Conservation (phyloP, 2,888 invertebrate species). For the Nymphalis urticae region DNA sequence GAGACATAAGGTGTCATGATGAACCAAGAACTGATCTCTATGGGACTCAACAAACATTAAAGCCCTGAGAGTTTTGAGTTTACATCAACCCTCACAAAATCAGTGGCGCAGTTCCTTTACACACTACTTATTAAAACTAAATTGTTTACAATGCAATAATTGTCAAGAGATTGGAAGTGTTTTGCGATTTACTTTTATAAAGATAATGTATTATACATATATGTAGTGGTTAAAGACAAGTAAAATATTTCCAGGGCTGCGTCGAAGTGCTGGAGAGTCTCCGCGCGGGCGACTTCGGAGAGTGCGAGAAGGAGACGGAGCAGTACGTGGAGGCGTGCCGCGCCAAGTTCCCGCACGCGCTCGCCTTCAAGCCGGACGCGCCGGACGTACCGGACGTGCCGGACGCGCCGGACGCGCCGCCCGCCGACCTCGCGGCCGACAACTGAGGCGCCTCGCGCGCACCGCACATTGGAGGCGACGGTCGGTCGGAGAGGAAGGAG, state of each 20-base stretch:
- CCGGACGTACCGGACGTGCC: background rate
- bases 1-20: too few relatives aligned
- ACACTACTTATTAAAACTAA: too few relatives aligned
- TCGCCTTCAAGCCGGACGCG: constrained; percentile 83
- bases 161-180: too few relatives aligned
- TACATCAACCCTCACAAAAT: too few relatives aligned
- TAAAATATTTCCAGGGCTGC: constrained; percentile 84
- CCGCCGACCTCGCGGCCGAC: background rate
- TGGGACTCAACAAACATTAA: too few relatives aligned
- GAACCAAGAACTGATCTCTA: too few relatives aligned
- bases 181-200: too few relatives aligned
- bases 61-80: too few relatives aligned
- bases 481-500: too few relatives aligned
- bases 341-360: constrained; percentile 88
- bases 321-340: constrained; percentile 88
- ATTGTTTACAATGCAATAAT: too few relatives aligned
- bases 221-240: background rate
- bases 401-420: background rate
- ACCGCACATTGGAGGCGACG: too few relatives aligned
- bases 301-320: constrained; percentile 85
- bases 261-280: constrained; percentile 89
- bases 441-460: background rate
- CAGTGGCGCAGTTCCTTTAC: too few relatives aligned
- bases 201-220: background rate
- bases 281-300: constrained; percentile 90